Evolutionary conservation across 2,888 invertebrate genomes (phyloP).

Genomic region (Theretra japonica): DNA sequence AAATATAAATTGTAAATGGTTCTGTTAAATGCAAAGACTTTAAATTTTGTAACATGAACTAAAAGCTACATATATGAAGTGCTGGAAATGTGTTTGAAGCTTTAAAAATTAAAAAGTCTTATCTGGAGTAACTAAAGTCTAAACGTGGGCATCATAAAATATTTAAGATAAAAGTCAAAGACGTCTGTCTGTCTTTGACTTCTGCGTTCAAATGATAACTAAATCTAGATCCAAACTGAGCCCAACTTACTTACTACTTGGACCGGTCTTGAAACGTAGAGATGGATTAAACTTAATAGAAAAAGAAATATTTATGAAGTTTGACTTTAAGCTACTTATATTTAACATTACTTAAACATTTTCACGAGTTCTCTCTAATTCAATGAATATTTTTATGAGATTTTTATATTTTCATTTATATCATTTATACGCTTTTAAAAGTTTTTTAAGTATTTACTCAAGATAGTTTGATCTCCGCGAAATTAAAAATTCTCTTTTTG

Average conservation of each 20-base stretch:
- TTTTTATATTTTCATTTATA: background rate
- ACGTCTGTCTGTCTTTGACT: too few species aligned
- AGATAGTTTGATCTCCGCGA: too few species aligned
- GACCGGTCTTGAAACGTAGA: background rate
- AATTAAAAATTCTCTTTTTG: too few species aligned
- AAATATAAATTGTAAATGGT: too few species aligned
- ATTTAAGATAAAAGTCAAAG: background rate
- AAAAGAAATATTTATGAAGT: constrained; percentile 15
- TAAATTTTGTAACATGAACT: too few species aligned
- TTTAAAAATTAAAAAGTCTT: too few species aligned
- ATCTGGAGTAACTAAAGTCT: too few species aligned
- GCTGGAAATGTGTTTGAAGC: too few species aligned
- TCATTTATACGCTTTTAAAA: background rate
- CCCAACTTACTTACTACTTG: background rate
- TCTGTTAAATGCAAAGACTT: too few species aligned
- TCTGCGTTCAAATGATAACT: background rate
- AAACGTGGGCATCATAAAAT: background rate
- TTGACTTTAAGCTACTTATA: constrained; percentile 7
- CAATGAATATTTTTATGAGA: background rate
- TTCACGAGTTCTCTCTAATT: background rate
- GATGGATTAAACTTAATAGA: constrained; percentile 7
- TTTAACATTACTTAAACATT: background rate
- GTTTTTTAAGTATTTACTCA: too few species aligned
- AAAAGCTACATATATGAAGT: too few species aligned
- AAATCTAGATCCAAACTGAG: background rate